Evolutionary conservation across 2,113 vertebrate genomes (phyloP), one percentile per base, ranked within the genome.

Genomic region (Tricholaema leucomelas): DNA sequence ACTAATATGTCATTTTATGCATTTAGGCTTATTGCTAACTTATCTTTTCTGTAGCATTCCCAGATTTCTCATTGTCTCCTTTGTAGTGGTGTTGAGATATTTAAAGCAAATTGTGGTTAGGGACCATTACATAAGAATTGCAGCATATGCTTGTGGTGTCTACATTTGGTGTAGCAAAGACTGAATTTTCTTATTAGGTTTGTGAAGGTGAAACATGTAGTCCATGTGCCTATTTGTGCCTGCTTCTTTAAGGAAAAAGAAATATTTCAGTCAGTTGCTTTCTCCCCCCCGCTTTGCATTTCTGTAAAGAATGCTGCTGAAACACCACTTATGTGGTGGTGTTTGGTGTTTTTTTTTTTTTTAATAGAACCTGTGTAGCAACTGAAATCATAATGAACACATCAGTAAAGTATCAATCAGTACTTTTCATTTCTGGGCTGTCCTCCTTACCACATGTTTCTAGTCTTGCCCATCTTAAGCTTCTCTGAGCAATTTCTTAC

Each of bases 391-490:
- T 80, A 92, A 91, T 74, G 80, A 84, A 79, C 75, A 61, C 87
- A 76, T 94, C 82, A 91, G 48, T 76, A 44, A 91, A 82, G 55
- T 88, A 90, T 42, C 58, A 86, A 81, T 81, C 82, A 77, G 66
- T 70, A 78, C 63, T 88, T 90, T 81, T 93, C 14, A 71, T 74
- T 88, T 90, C 76, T 80, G 67, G 55, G 18, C 50, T 79, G 5
- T 24, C 23, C 46, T 74, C 42, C 19, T 90, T 27, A 35, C 64
- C 70, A 91, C 61, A 71, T 80, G 67, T 73, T 92, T 85, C 61
- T 86, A 15, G 63, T 72, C 38, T 92, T 65, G 69, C 40, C 40
- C 18, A 16, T 60, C 80, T 81, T 84, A 42, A 27, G 35, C 75
- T 89, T 69, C 38, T 92, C 27, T 40, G 48, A 28, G 80, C 59